phyloP scores from a whole-genome alignment of 1,140 invertebrate genomes.

The Caenorhabditis inopinata region DNA sequence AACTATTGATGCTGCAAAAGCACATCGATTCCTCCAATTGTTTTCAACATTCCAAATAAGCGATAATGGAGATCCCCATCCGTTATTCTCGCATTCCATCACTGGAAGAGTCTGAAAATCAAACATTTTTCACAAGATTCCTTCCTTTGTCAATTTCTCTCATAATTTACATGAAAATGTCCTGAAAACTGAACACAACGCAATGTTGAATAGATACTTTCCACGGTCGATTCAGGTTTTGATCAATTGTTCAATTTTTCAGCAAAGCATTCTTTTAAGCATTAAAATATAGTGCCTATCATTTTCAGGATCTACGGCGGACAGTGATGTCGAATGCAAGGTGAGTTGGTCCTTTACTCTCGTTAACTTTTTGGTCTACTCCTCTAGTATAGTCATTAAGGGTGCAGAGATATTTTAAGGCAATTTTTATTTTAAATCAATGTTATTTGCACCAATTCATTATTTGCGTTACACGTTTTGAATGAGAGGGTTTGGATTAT shows the following conservation, averaged over 20 bases:
- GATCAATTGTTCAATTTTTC: neutral
- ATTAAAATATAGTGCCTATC: neutral
- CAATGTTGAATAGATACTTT: neutral
- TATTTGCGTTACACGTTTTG: no score
- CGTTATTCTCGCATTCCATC: neutral
- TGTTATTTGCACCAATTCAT: no score
- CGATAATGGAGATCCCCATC: no score
- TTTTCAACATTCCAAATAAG: no score
- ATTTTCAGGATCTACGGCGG: constrained; percentile 26
- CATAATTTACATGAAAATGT: neutral
- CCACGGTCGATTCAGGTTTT: neutral
- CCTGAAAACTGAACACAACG: neutral
- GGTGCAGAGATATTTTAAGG: no score
- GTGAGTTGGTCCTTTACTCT: neutral
- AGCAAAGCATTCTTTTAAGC: neutral
- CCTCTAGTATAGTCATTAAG: no score
- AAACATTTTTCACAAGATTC: neutral
- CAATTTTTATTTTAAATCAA: no score
- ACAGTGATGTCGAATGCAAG: constrained; percentile 28
- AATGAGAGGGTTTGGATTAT: no score
- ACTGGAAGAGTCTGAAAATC: neutral
- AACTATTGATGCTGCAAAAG: constrained; percentile 8
- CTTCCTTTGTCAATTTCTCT: neutral
- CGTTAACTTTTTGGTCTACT: neutral
- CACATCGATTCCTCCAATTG: no score